Percentiles rank a stretch among this genome's conserved stretches.
Evolutionary conservation across 2,113 vertebrate genomes (phyloP).

Genomic region (Pelvicachromis taeniatus): DNA sequence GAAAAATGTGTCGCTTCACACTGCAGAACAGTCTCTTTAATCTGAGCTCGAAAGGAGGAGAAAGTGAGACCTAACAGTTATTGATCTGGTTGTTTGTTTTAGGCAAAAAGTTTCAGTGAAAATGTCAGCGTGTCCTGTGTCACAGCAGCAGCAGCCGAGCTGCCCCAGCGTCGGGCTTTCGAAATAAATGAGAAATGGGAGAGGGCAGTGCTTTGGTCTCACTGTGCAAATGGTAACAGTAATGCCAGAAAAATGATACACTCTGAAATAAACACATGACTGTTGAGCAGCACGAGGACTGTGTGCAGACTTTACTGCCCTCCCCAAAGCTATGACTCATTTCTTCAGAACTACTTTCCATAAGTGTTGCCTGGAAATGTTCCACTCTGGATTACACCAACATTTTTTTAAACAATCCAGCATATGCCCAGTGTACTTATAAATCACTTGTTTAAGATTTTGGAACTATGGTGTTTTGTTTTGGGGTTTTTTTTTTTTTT

Average conservation of each 20-base stretch:
- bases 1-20: not conserved
- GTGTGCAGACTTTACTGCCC: not conserved
- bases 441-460: not conserved
- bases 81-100: not conserved
- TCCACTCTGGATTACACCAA: not conserved
- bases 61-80: not conserved
- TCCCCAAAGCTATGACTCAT: slow-evolving; percentile 29
- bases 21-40: not conserved
- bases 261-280: slow-evolving; percentile 20
- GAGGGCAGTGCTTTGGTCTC: not conserved
- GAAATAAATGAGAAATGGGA: not conserved
- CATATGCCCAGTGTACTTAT: not conserved
- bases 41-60: not conserved
- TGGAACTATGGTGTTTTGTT: not conserved
- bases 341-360: not conserved
- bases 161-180: not conserved
- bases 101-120: not conserved
- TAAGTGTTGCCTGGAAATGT: slow-evolving; percentile 8
- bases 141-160: not conserved
- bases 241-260: not conserved
- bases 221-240: not conserved
- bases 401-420: not conserved
- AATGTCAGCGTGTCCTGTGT: slow-evolving; percentile 30
- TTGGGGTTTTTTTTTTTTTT: fast-evolving
- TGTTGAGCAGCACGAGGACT: not conserved